These are phyloP conservation scores for Pseudoatta argentina DNA, from an alignment of 1,140 invertebrate species.

Conservation along the genomic window DNA sequence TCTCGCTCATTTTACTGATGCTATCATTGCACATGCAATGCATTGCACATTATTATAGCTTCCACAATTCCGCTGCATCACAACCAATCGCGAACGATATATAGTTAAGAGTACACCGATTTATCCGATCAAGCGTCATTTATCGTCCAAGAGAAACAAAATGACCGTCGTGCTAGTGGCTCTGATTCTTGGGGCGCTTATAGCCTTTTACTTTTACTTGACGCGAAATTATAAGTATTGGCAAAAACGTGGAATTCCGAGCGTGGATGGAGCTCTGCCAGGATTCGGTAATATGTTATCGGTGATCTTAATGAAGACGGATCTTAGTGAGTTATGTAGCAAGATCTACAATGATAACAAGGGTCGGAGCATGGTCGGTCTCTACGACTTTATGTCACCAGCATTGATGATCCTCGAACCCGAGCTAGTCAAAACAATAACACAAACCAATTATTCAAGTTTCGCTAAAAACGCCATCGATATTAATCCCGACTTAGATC, in stretches of 20 bases:
- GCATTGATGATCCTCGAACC: constrained; percentile 79
- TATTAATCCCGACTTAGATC: constrained; percentile 58
- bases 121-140: not conserved
- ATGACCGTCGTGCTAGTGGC: constrained; percentile 71
- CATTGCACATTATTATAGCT: no score
- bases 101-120: not conserved
- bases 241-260: constrained; percentile 82
- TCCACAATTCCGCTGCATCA: not conserved
- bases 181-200: not conserved
- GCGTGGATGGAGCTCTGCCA: constrained; percentile 71
- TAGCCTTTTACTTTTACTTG: constrained; percentile 11
- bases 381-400: constrained; percentile 73
- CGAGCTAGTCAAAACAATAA: constrained; percentile 76
- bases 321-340: constrained; percentile 45
- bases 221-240: constrained; percentile 79
- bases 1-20: not conserved
- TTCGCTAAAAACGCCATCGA: constrained; percentile 62
- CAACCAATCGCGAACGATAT: not conserved
- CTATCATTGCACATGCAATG: not conserved
- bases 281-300: constrained; percentile 76
- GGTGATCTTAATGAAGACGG: constrained; percentile 53
- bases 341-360: constrained; percentile 67
- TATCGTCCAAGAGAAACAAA: not conserved
- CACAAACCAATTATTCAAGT: constrained; percentile 78
- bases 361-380: constrained; percentile 73